Percentiles rank a stretch among this genome's conserved stretches.
Conservation (phyloP, 92 coral and sea anemone species). For the Anthopleura xanthogrammica region DNA sequence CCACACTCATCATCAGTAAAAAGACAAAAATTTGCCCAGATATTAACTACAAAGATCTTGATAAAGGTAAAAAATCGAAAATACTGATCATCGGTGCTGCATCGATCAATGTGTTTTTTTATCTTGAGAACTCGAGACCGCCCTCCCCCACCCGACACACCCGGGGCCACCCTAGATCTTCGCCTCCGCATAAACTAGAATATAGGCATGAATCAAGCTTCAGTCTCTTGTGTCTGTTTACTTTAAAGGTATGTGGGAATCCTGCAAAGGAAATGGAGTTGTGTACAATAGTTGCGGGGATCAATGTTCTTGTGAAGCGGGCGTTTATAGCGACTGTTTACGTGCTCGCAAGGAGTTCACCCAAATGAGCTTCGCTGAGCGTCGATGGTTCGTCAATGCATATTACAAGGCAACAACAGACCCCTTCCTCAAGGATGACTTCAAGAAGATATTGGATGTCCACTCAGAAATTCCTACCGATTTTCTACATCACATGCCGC, state of each 20-base stretch:
- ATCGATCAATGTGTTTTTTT: no score
- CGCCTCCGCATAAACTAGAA: no score
- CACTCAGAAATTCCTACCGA: constrained; percentile 29
- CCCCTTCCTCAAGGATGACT: constrained; percentile 28
- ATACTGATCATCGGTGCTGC: no score
- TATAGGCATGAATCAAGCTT: no score
- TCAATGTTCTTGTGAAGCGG: constrained; percentile 39
- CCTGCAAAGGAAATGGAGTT: not conserved
- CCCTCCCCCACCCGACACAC: no score
- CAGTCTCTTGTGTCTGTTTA: not conserved
- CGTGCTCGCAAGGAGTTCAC: constrained; percentile 66
- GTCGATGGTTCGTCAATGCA: constrained; percentile 37
- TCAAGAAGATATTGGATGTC: constrained; percentile 28
- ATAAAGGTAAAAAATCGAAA: constrained; percentile 1
- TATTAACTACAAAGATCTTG: not conserved
- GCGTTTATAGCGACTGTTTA: constrained; percentile 24
- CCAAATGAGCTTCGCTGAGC: constrained; percentile 44
- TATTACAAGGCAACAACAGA: constrained; percentile 46
- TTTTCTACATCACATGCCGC: constrained; percentile 24
- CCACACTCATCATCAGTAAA: not conserved
- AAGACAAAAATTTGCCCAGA: constrained; percentile 6
- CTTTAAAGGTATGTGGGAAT: not conserved
- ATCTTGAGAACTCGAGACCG: no score
- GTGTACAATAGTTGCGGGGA: constrained; percentile 47
- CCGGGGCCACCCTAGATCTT: no score